Conservation (phyloP, 2,113 vertebrate genomes). For the Sphaerodactylus townsendi region DNA sequence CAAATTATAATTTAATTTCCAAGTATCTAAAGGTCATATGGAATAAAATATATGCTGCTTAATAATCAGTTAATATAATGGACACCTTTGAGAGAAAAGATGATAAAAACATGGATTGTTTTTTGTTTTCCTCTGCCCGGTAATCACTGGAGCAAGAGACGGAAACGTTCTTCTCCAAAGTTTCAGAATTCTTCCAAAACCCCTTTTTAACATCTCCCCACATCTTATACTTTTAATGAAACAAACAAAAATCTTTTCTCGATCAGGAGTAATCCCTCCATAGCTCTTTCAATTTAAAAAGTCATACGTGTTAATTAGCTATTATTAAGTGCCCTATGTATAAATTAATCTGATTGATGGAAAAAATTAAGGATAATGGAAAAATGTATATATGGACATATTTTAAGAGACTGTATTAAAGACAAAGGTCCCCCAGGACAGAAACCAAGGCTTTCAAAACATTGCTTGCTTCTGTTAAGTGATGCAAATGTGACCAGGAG, state of each 20-base stretch:
- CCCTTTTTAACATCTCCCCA: constrained; percentile 23
- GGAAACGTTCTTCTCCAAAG: constrained; percentile 19
- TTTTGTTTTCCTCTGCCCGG: constrained; percentile 34
- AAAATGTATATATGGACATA: constrained; percentile 78
- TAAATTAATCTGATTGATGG: constrained; percentile 84
- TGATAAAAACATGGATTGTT: constrained; percentile 8
- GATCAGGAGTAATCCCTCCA: constrained; percentile 79
- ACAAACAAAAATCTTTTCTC: constrained; percentile 73
- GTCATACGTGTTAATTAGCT: constrained; percentile 85
- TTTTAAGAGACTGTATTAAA: constrained; percentile 81
- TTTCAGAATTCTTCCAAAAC: constrained; percentile 53
- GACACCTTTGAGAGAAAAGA: constrained; percentile 41
- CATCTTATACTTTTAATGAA: constrained; percentile 56
- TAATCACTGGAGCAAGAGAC: constrained; percentile 1
- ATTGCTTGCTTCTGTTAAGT: constrained; percentile 63
- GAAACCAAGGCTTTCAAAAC: constrained; percentile 68
- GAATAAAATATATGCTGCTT: constrained; percentile 56
- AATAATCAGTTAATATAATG: constrained; percentile 60
- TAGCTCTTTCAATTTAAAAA: constrained; percentile 85
- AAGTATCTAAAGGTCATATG: constrained; percentile 57
- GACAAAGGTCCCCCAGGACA: constrained; percentile 73
- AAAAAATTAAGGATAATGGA: constrained; percentile 84
- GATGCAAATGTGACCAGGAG: constrained; percentile 38
- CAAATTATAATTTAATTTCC: constrained; percentile 69
- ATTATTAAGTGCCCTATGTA: constrained; percentile 82